Base-by-base conservation (phyloP, 92 coral and sea anemone species). In the Umimayanthus kanabou region DNA sequence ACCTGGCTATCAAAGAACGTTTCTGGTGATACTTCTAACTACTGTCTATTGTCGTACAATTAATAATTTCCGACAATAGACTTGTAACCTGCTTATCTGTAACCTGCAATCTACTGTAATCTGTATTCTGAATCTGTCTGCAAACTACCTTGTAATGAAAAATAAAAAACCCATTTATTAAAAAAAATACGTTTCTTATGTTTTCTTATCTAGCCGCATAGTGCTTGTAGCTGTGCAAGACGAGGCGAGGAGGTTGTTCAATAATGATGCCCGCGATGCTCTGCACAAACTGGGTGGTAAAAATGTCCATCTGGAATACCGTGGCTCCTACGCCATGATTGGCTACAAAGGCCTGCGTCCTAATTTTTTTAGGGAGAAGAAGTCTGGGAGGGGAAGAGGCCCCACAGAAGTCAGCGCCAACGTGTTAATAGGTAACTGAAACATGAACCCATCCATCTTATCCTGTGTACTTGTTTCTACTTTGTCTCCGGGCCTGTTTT, bases 141-240 rank as follows among this genome's bases (percentile, higher is more conserved):
- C 4, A 11, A 18, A 0, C 11, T 53, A 11, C 58, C 11, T 16
- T 11, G 4, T 53, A 11, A 4, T 13, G 1, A 53, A 3, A 53
- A 53, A 53, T 1, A 11, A 11, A 4, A n/a, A n/a, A n/a, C n/a
- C n/a, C 14, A 11, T 11, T 2, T 13, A 53, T 53, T 15, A 13
- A 13, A 5, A 5, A 45, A 5, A 0, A 45, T 5, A 5, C 9
- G 3, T 37, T 3, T 37, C 14, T 6, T 64, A 8, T 39, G 2
- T 20, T 18, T 22, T 20, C 25, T 40, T 75, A 18, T 8, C 5
- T 33, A 83, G 87, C 26, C 58, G 50, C 13, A 71, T 67, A 45
- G 78, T 83, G 57, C 67, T 83, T 6, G 87, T 83, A 43, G 87
- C 87, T 13, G 87, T 83, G 15, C 87, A 83, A 22, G 87, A 83